phyloP scores from a whole-genome alignment of 2,888 invertebrate genomes.

The Drosophila leonis region DNA sequence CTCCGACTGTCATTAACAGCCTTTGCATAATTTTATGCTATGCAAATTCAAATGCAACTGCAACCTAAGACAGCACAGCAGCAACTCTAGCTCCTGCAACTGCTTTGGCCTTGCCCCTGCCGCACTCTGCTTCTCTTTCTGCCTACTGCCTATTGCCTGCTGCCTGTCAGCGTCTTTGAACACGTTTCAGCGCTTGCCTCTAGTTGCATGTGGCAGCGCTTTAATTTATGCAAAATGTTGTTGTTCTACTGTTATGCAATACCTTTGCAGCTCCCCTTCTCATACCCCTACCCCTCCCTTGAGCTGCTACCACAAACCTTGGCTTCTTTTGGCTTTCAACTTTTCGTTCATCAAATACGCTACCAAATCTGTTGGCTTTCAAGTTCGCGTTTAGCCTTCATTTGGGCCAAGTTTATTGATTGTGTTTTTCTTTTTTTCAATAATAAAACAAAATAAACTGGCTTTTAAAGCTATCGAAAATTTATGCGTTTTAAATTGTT shows the following conservation, averaged over 20 bases:
- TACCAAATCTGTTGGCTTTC: constrained; percentile 27
- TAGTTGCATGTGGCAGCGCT: constrained; percentile 67
- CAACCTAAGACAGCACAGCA: constrained; percentile 9
- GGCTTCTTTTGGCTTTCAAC: constrained; percentile 1
- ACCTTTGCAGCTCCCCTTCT: not conserved
- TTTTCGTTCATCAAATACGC: constrained; percentile 20
- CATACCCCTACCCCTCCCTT: not conserved
- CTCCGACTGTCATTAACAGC: constrained; percentile 70
- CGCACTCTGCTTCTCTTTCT: not conserved
- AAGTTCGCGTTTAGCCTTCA: constrained; percentile 49
- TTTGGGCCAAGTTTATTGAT: constrained; percentile 54
- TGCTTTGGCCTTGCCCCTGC: constrained; percentile 19
- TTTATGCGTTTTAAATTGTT: constrained; percentile 40
- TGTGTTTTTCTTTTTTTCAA: constrained; percentile 29
- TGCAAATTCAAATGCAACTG: constrained; percentile 32
- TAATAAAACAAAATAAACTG: constrained; percentile 7
- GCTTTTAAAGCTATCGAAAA: constrained; percentile 8
- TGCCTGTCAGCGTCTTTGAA: constrained; percentile 64
- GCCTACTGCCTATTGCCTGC: constrained; percentile 42
- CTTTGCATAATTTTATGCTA: constrained; percentile 74
- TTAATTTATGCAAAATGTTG: constrained; percentile 81
- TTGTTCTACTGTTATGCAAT: constrained; percentile 65
- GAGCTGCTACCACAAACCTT: not conserved
- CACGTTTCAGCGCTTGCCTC: constrained; percentile 75
- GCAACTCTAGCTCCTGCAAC: not conserved